Conservation (phyloP, 2,888 invertebrate species). For the Barypeithes pellucidus region DNA sequence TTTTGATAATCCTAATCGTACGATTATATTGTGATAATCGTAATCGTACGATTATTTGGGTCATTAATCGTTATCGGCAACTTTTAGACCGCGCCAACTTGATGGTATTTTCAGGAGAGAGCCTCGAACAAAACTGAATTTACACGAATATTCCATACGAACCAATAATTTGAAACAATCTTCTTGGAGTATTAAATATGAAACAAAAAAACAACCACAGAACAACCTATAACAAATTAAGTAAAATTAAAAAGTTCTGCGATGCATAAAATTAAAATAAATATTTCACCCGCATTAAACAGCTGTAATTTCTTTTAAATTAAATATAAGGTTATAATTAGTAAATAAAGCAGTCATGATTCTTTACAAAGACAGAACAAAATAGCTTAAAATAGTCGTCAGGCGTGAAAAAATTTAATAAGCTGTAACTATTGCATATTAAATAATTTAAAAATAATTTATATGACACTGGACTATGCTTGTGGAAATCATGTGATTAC, state of each 20-base stretch:
- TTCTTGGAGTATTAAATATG: too few relatives aligned
- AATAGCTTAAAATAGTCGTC: not conserved
- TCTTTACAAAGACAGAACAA: not conserved
- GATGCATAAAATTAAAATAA: slow-evolving; percentile 17
- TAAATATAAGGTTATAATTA: slow-evolving; percentile 3
- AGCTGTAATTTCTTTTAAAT: not conserved
- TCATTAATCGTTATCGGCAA: too few relatives aligned
- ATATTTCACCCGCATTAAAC: slow-evolving; percentile 10
- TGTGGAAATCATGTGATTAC: not conserved
- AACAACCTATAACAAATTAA: slow-evolving; percentile 3
- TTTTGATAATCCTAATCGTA: too few relatives aligned
- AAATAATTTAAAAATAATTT: slow-evolving; percentile 8
- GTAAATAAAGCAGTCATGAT: slow-evolving; percentile 1
- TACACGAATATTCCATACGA: too few relatives aligned
- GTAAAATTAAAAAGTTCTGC: not conserved
- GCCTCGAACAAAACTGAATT: too few relatives aligned
- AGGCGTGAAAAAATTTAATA: slow-evolving; percentile 4
- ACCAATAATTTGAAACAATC: too few relatives aligned
- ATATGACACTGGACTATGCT: not conserved
- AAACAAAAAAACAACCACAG: not conserved
- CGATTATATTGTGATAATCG: too few relatives aligned
- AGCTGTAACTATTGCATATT: not conserved
- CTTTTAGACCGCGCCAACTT: too few relatives aligned
- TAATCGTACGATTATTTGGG: too few relatives aligned
- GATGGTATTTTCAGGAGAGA: too few relatives aligned